These are phyloP conservation scores for Rhincodon typus DNA, from an alignment of 2,797 vertebrate species.

Conservation along the genomic window DNA sequence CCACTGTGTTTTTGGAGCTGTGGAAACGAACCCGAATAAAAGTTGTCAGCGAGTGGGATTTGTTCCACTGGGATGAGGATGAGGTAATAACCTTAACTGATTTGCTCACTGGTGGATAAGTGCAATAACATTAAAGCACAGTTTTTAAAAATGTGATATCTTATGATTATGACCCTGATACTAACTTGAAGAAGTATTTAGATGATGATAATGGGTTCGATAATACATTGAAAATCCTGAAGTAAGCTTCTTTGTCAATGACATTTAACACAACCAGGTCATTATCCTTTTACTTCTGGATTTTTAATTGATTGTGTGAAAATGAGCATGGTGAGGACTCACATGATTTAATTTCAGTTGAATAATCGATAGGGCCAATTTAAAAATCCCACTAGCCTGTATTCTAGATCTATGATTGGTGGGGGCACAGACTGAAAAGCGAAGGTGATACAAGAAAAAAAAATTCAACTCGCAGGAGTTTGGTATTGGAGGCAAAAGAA, in stretches of 20 bases:
- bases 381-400: too few relatives aligned
- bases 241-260: background rate
- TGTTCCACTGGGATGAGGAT: slow-evolving; percentile 82
- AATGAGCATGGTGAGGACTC: background rate
- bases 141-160: background rate
- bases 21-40: slow-evolving; percentile 79
- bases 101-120: background rate
- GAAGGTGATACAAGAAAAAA: too few relatives aligned
- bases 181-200: background rate
- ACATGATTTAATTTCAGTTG: background rate
- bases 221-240: background rate
- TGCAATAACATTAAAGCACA: background rate
- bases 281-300: background rate
- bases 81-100: slow-evolving; percentile 63
- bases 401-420: too few relatives aligned
- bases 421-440: too few relatives aligned
- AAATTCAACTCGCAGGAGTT: background rate
- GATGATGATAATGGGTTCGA: background rate
- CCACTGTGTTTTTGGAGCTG: slow-evolving; percentile 86
- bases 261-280: background rate
- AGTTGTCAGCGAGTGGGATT: slow-evolving; percentile 72
- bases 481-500: background rate
- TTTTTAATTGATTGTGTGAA: background rate
- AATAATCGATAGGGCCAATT: background rate
- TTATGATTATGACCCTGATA: background rate